phyloP scores from a whole-genome alignment of 2,888 invertebrate genomes.

The Cyclophora punctaria region DNA sequence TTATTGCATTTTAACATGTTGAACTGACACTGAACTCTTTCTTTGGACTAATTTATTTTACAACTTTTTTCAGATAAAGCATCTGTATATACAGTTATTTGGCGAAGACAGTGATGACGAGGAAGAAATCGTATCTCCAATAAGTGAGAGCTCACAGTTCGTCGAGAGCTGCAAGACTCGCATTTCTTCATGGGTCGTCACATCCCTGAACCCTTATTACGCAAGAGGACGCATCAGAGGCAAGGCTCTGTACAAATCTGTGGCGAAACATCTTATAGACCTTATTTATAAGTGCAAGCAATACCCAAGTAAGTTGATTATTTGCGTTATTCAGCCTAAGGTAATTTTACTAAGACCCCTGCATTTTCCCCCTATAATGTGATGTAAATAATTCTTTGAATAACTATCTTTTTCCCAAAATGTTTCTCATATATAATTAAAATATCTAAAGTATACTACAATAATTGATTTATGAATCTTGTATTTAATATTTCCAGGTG shows the following conservation, averaged over 20 bases:
- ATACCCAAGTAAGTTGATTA: slow-evolving; percentile 64
- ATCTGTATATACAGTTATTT: slow-evolving; percentile 57
- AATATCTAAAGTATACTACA: no score
- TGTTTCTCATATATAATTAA: no score
- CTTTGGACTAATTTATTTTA: not conserved
- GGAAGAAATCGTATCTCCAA: slow-evolving; percentile 67
- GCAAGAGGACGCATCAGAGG: slow-evolving; percentile 75
- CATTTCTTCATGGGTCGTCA: slow-evolving; percentile 78
- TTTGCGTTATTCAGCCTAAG: no score
- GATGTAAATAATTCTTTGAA: no score
- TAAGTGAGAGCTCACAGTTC: slow-evolving; percentile 68
- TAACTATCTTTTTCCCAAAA: no score
- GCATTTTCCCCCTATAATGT: no score
- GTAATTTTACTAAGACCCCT: no score
- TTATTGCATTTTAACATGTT: no score
- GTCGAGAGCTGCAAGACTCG: slow-evolving; percentile 72
- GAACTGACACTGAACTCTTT: no score
- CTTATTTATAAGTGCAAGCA: slow-evolving; percentile 71
- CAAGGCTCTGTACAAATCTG: slow-evolving; percentile 75
- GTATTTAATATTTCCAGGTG: slow-evolving; percentile 54
- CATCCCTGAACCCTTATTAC: slow-evolving; percentile 77
- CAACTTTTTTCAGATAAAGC: slow-evolving; percentile 52
- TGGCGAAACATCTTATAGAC: slow-evolving; percentile 76
- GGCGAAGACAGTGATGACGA: slow-evolving; percentile 72
- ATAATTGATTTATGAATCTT: no score